These are phyloP conservation scores for Meloidogyne exigua DNA, from an alignment of 1,140 invertebrate species.

Conservation along the genomic window DNA sequence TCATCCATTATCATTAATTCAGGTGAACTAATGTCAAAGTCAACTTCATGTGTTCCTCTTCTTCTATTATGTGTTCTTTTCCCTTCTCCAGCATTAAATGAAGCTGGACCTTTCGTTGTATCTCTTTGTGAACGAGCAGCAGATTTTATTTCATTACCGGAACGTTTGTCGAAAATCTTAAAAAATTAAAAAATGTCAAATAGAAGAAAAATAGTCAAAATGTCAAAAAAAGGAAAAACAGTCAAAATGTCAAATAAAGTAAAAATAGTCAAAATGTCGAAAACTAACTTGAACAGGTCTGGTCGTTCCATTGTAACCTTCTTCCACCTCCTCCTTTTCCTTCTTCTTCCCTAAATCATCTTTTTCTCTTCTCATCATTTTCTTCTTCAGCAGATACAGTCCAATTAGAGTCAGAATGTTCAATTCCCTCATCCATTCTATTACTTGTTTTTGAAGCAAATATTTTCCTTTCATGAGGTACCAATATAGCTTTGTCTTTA, in stretches of 20 bases:
- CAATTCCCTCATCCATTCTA: slow-evolving; percentile 6
- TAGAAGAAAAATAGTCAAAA: no score
- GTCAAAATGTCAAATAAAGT: no score
- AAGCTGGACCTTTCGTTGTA: slow-evolving; percentile 12
- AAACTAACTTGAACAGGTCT: slow-evolving; percentile 15
- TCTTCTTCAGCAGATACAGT: slow-evolving; percentile 18
- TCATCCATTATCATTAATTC: slow-evolving; percentile 60
- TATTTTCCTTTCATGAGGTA: not conserved
- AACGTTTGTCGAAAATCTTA: slow-evolving; percentile 5
- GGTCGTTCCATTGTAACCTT: not conserved
- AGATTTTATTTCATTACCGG: slow-evolving; percentile 13
- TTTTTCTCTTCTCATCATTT: slow-evolving; percentile 8
- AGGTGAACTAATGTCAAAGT: slow-evolving; percentile 56
- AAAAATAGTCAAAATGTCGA: no score
- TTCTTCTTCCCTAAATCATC: slow-evolving; percentile 6
- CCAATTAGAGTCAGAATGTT: slow-evolving; percentile 12
- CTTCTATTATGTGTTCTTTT: not conserved
- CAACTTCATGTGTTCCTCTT: slow-evolving; percentile 39
- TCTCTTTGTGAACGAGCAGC: slow-evolving; percentile 20
- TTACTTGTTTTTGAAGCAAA: slow-evolving; percentile 5
- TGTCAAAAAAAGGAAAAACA: no score
- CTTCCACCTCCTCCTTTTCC: not conserved
- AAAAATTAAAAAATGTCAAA: no score
- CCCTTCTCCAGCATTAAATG: slow-evolving; percentile 5
- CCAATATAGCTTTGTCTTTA: slow-evolving; percentile 22